Base-by-base conservation (phyloP, 1,140 invertebrate species). In the Anoplophora glabripennis region DNA sequence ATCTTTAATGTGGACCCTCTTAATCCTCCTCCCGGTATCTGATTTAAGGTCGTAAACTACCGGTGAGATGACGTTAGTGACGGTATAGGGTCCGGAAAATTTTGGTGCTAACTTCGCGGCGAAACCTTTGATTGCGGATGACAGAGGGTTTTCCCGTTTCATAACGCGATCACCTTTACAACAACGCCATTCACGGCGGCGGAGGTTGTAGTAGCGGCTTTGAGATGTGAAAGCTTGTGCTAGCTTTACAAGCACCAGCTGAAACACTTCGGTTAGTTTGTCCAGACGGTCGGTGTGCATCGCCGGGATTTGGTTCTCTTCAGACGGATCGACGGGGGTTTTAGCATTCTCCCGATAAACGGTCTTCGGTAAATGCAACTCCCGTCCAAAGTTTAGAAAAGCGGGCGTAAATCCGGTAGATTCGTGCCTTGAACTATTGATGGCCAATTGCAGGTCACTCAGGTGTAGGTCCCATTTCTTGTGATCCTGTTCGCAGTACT, bases 401-500 rank as follows among this genome's bases (percentile, higher is more conserved):
- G 48, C 37, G 11, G 48, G 56, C 0, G 56, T 10, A 35, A 36
- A 49, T 47, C 55, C 55, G 4, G 35, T 57, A 17, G 47, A 52
- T 8, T 52, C 56, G 12, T 58, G 18, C 7, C 40, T 1, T 3
- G 47, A 5, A 9, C 37, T n/a, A n/a, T 58, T 52, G 11, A 44
- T n/a, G 4, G 47, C 40, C 0, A 28, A 5, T 28, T 28, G 21
- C 3, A 58, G 28, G 0, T 57, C 55, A 7, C 36, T 28, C 15
- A 59, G 12, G 53, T 28, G 21, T 5, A 3, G 21, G 21, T 28
- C 21, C 21, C 21, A 28, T 5, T 28, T 28, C 21, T 28, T 28
- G 5, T 28, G 21, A 5, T 28, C 2, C 21, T 68, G 41, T 9
- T 70, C 58, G 12, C 75, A 57, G 52, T 64, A 78, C 1, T 69